Conservation (phyloP, 1,140 invertebrate species). For the Phocides pigmalion region DNA sequence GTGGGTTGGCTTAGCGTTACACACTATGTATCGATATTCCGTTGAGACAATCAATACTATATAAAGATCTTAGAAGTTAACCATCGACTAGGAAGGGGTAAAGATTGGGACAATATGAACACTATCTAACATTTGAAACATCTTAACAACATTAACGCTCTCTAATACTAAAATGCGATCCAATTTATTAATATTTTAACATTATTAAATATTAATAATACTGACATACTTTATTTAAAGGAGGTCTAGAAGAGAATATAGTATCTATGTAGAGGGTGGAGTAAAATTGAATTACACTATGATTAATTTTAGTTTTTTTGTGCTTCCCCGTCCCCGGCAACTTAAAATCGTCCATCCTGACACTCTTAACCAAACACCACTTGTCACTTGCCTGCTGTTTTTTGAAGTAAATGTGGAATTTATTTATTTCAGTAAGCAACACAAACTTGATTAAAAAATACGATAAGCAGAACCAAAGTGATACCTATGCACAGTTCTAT, state of each 20-base stretch:
- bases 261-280: slow-evolving; percentile 44
- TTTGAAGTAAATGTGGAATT: slow-evolving; percentile 71
- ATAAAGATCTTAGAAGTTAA: slow-evolving; percentile 56
- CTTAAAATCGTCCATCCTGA: slow-evolving; percentile 71
- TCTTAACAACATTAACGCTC: slow-evolving; percentile 65
- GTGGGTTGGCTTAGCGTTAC: slow-evolving; percentile 46
- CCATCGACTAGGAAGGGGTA: slow-evolving; percentile 66
- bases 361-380: slow-evolving; percentile 70
- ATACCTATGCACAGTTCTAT: neutral
- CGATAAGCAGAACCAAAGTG: neutral
- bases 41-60: slow-evolving; percentile 42
- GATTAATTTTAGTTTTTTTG: slow-evolving; percentile 31
- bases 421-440: slow-evolving; percentile 22
- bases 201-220: slow-evolving; percentile 69
- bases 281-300: slow-evolving; percentile 35
- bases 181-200: slow-evolving; percentile 51
- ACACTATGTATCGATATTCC: slow-evolving; percentile 36
- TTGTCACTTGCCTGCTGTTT: slow-evolving; percentile 43
- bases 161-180: slow-evolving; percentile 57
- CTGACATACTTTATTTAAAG: slow-evolving; percentile 55
- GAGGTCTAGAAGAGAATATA: slow-evolving; percentile 56
- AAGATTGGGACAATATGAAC: slow-evolving; percentile 54
- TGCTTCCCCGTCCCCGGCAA: slow-evolving; percentile 81
- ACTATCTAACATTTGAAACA: slow-evolving; percentile 63
- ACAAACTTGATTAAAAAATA: neutral